Conservation (phyloP, 2,888 invertebrate species). For the Phlogophora meticulosa region DNA sequence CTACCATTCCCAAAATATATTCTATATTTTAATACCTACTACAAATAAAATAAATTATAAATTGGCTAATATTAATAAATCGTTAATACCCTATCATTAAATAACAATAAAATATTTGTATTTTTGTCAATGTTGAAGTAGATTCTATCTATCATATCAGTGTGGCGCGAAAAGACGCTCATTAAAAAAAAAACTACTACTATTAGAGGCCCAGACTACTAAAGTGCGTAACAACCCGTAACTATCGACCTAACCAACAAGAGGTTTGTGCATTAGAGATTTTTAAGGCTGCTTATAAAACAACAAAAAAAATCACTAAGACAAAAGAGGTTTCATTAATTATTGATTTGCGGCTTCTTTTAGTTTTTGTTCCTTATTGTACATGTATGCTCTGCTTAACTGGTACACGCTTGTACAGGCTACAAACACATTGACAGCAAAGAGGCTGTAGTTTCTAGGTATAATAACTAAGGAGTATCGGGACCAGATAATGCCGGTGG, state of each 20-base stretch:
- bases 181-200: background rate
- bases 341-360: slow-evolving; percentile 18
- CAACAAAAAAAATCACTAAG: slow-evolving; percentile 18
- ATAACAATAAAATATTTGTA: slow-evolving; percentile 35
- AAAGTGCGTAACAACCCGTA: slow-evolving; percentile 36
- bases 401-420: slow-evolving; percentile 96
- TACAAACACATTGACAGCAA: slow-evolving; percentile 99
- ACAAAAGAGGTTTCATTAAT: slow-evolving; percentile 20
- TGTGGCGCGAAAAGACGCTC: slow-evolving; percentile 6
- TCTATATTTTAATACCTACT: slow-evolving; percentile 14
- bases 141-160: slow-evolving; percentile 18
- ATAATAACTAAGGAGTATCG: slow-evolving; percentile 98
- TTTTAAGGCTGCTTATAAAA: slow-evolving; percentile 1
- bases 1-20: slow-evolving; percentile 54
- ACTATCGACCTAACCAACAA: slow-evolving; percentile 43
- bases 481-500: slow-evolving; percentile 95
- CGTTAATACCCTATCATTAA: slow-evolving; percentile 47
- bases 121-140: slow-evolving; percentile 53
- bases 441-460: slow-evolving; percentile 98
- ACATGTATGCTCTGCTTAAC: slow-evolving; percentile 93
- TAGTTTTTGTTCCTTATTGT: slow-evolving; percentile 64
- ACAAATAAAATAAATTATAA: slow-evolving; percentile 45
- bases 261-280: background rate
- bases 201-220: slow-evolving; percentile 12
- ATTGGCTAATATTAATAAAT: slow-evolving; percentile 28